Conservation (phyloP, 2,888 invertebrate species). For the Diloba caeruleocephala region DNA sequence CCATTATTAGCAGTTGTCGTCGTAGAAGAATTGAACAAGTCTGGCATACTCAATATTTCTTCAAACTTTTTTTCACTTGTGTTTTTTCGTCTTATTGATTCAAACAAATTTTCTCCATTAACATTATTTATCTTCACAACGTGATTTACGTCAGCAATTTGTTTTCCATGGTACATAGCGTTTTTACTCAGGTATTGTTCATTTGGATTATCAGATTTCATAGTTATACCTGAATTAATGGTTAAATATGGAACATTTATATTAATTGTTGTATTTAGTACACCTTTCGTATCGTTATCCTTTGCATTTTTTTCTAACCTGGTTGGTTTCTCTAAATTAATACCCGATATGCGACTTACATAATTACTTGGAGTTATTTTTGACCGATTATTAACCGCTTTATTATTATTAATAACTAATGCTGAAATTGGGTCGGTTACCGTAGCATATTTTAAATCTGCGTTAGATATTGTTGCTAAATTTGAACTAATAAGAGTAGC, state of each 20-base stretch:
- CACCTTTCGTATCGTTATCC: not conserved
- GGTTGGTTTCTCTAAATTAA: not conserved
- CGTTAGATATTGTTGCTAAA: too few relatives aligned
- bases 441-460: too few relatives aligned
- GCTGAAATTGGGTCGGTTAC: too few relatives aligned
- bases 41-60: not conserved
- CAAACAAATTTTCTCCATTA: not conserved
- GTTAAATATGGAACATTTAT: constrained; percentile 1
- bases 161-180: not conserved
- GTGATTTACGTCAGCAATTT: not conserved
- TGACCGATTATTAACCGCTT: too few relatives aligned
- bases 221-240: not conserved
- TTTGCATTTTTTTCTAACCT: not conserved
- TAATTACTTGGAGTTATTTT: too few relatives aligned
- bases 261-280: not conserved
- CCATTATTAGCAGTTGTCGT: not conserved
- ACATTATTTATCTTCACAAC: not conserved
- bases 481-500: too few relatives aligned
- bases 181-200: not conserved
- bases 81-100: not conserved
- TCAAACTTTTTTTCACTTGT: not conserved
- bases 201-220: not conserved
- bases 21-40: not conserved
- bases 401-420: too few relatives aligned
- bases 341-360: not conserved